These are phyloP conservation scores for Pandemis cinnamomeana DNA, from an alignment of 2,888 invertebrate species.

Conservation along the genomic window DNA sequence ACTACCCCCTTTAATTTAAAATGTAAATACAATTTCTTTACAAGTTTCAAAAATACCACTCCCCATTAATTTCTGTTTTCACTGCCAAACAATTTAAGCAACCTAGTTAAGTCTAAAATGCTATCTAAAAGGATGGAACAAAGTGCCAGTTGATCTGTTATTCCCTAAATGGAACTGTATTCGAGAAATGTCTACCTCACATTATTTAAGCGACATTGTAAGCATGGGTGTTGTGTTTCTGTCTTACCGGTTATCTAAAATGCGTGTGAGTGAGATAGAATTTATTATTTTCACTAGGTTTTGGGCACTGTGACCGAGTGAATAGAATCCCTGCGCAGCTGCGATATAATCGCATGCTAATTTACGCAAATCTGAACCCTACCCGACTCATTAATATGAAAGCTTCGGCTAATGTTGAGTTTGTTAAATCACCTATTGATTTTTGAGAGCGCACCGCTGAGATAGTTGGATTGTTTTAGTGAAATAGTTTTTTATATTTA, in stretches of 20 bases:
- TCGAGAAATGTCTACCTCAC: background rate
- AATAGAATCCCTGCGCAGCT: slow-evolving; percentile 4
- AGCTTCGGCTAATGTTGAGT: slow-evolving; percentile 31
- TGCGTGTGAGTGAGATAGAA: background rate
- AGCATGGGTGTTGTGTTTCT: background rate
- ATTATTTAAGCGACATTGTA: background rate
- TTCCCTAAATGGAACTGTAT: slow-evolving; percentile 11
- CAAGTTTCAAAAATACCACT: background rate
- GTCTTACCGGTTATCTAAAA: background rate
- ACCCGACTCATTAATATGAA: slow-evolving; percentile 37
- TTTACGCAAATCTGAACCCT: slow-evolving; percentile 32
- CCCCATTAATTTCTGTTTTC: background rate
- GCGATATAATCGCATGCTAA: slow-evolving; percentile 31
- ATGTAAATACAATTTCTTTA: too few species aligned
- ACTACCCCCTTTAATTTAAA: too few species aligned
- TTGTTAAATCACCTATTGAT: slow-evolving; percentile 35
- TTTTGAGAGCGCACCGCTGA: background rate
- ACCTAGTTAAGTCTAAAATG: slow-evolving; percentile 15
- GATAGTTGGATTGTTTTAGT: background rate
- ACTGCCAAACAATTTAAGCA: background rate
- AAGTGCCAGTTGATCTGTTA: slow-evolving; percentile 22
- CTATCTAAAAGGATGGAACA: slow-evolving; percentile 21
- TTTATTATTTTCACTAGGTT: background rate
- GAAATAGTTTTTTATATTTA: background rate
- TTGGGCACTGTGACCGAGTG: background rate